These are phyloP conservation scores for Nipponacmea schrenckii DNA, from an alignment of 2,888 invertebrate species.

Conservation along the genomic window DNA sequence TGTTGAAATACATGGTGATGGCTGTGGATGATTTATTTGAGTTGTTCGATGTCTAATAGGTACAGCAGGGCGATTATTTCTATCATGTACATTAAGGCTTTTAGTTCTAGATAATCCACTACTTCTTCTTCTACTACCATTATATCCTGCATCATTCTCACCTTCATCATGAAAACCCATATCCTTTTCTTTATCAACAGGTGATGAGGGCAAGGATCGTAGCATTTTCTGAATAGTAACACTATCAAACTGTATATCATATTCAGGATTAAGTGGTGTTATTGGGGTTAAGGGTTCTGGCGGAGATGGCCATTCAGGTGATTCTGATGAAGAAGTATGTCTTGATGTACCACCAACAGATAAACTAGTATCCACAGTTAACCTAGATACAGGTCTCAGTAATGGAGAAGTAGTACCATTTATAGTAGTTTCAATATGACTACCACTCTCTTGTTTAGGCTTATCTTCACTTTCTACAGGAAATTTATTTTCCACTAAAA, in stretches of 20 bases:
- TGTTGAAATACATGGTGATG: background rate
- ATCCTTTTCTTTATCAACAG: slow-evolving; percentile 46
- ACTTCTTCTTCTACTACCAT: slow-evolving; percentile 20
- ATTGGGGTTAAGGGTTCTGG: slow-evolving; percentile 59
- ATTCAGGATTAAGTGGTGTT: slow-evolving; percentile 53
- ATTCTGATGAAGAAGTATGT: slow-evolving; percentile 67
- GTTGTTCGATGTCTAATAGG: slow-evolving; percentile 2
- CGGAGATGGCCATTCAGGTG: slow-evolving; percentile 64
- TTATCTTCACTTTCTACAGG: slow-evolving; percentile 10
- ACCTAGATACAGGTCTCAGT: slow-evolving; percentile 16
- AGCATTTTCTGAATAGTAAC: slow-evolving; percentile 92
- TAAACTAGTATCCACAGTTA: slow-evolving; percentile 31
- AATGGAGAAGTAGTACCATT: slow-evolving; percentile 10
- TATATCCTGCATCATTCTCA: slow-evolving; percentile 19
- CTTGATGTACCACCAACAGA: slow-evolving; percentile 21
- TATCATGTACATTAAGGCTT: slow-evolving; percentile 41
- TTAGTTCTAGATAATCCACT: slow-evolving; percentile 36
- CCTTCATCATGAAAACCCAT: slow-evolving; percentile 56
- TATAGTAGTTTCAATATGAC: background rate
- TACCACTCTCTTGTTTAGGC: background rate
- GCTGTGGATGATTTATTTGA: background rate
- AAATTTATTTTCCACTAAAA: background rate
- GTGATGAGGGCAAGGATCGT: slow-evolving; percentile 82
- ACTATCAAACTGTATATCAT: slow-evolving; percentile 75
- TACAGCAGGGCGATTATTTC: slow-evolving; percentile 15